Base-by-base conservation (phyloP, 92 coral and sea anemone genomes). In the Epizoanthus scotinus region DNA sequence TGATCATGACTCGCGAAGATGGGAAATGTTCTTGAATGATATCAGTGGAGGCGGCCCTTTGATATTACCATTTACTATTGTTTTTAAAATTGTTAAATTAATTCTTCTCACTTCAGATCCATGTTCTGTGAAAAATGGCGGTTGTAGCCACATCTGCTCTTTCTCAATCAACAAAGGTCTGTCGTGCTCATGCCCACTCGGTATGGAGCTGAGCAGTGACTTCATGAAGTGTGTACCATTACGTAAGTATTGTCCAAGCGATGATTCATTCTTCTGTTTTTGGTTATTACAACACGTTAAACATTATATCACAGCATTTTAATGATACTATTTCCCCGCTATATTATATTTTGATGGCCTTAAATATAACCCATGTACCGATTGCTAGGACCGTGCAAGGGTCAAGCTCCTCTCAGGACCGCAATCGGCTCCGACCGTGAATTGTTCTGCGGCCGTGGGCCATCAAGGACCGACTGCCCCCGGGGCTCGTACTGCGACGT, bases 111-210 rank as follows among this genome's bases (percentile, higher is more conserved):
- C 29, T 73, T n/a, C 75, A 91, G 98, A 82, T 66, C 77, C 89
- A 14, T 95, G 99, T 58, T 25, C 87, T 17, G 63, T 77, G 8
- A 75, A 81, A 73, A 91, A 91, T 28, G 98, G 99, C 55, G 95
- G 93, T 12, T 95, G 99, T 70, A 95, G 99, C 70, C 95, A 95
- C 86, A 38, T 49, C 7, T 95, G 99, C 38, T 61, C 85, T 0
- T 81, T 71, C 50, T 59, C 78, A 29, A 28, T 83, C 22, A 71
- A 60, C 40, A 87, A 91, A 68, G 77, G 85, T 34, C 71, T 79
- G 24, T 54, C 52, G 20, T 95, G 99, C 49, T 83, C 92, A 18
- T 95, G 99, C 63, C 98, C 98, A 6, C 25, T 27, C 6, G 20
- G 57, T 44, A 86, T 89, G 93, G 73, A 88, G 53, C 91, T 95